Evolutionary conservation across 2,113 vertebrate species (phyloP).

Genomic region (Malurus melanocephalus): DNA sequence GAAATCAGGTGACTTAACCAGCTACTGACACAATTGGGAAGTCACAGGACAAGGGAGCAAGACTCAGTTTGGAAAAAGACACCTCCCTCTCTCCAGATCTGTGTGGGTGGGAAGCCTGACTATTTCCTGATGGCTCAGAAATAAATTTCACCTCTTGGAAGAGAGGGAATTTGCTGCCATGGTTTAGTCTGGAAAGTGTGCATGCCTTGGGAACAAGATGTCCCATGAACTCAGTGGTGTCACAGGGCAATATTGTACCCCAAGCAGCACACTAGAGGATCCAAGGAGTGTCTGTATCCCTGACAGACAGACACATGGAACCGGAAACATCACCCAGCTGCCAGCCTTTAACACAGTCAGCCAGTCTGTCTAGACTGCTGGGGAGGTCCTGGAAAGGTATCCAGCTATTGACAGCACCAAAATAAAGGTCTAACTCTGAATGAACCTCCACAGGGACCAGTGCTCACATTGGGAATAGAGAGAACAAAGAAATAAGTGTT

Average conservation of each 20-base stretch:
- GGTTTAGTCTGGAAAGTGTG: neutral
- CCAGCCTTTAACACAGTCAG: neutral
- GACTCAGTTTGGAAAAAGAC: neutral
- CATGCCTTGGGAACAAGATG: neutral
- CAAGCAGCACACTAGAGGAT: neutral
- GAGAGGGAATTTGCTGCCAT: neutral
- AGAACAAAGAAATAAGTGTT: neutral
- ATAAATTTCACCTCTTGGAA: neutral
- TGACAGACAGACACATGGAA: neutral
- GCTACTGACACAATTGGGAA: neutral
- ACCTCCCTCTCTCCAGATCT: rapidly evolving
- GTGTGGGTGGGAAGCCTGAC: neutral
- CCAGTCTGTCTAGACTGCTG: neutral
- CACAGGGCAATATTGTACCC: neutral
- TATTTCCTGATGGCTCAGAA: rapidly evolving
- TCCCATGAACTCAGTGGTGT: neutral
- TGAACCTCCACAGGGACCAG: neutral
- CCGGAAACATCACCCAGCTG: neutral
- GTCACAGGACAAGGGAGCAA: neutral
- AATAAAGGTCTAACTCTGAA: neutral
- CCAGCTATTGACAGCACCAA: neutral
- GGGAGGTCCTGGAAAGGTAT: neutral
- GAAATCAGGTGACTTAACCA: neutral
- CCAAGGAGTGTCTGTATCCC: neutral
- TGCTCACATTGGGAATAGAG: rapidly evolving